Evolutionary conservation across 1,140 invertebrate genomes (phyloP).

Genomic region (Chlorops oryzae): DNA sequence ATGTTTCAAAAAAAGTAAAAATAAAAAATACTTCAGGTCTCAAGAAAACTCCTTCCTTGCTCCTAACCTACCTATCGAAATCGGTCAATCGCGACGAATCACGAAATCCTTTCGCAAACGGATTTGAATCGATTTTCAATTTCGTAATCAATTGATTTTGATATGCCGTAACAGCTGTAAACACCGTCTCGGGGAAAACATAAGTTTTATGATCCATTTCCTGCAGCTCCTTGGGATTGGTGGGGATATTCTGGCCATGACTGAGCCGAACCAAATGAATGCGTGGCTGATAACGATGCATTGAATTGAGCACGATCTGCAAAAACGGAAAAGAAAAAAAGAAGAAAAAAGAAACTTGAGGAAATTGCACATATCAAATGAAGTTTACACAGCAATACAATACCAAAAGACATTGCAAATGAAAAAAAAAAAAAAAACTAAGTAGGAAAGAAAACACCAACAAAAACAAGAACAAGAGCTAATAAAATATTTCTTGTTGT

Average conservation of each 20-base stretch:
- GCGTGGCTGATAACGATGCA: slow-evolving; percentile 97
- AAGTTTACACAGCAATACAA: no score
- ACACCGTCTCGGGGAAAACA: slow-evolving; percentile 94
- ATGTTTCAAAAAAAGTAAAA: neutral
- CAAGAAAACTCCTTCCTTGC: neutral
- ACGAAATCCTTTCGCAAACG: slow-evolving; percentile 91
- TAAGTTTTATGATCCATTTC: slow-evolving; percentile 85
- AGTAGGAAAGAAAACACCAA: no score
- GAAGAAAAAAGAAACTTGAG: neutral
- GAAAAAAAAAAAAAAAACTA: no score
- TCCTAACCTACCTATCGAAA: slow-evolving; percentile 62
- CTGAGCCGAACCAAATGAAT: slow-evolving; percentile 80
- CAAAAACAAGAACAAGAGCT: no score
- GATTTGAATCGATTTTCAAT: slow-evolving; percentile 94
- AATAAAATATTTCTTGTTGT: no score
- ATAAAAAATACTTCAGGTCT: neutral
- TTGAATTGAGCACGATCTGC: slow-evolving; percentile 96
- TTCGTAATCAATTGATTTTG: slow-evolving; percentile 97
- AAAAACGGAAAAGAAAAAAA: slow-evolving; percentile 14
- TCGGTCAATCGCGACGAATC: slow-evolving; percentile 92
- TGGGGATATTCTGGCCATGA: slow-evolving; percentile 63
- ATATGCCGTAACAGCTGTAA: slow-evolving; percentile 98
- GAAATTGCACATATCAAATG: no score
- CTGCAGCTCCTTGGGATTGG: slow-evolving; percentile 74
- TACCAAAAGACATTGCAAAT: no score